Base-by-base conservation (phyloP, 92 coral and sea anemone species). In the Metridium senile region DNA sequence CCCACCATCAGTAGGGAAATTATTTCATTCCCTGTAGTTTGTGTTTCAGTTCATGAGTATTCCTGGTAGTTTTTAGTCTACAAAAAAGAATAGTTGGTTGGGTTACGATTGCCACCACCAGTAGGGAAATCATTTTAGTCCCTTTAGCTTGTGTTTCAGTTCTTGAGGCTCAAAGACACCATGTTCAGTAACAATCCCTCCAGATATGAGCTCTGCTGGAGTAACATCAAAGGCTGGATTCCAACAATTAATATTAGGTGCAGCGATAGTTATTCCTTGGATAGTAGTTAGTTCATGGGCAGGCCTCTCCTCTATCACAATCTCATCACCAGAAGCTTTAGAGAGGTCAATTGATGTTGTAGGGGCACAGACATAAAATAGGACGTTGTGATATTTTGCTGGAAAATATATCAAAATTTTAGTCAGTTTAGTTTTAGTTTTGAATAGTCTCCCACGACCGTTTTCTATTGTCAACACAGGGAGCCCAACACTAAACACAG, bases 221-320 rank as follows among this genome's bases (percentile, higher is more conserved):
- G 98, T 94, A 34, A 94, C 83, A 26, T 94, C 98, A 89, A 94
- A 94, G 10, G 97, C 98, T 27, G 98, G 98, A 78, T 94, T 94
- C 98, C 98, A 94, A 47, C 94, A 89, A 35, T 62, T 81, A 54
- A 94, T 87, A 54, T 92, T 92, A 43, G 92, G 82, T 17, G 98
- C 95, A 16, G 98, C 98, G 74, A 87, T 85, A 33, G 85, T 87
- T 22, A 82, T 35, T 8, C 94, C 97, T 39, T 78, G 76, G 47
- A 89, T 33, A n/a, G 68, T 70, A 1, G 97, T 87, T 26, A 94
- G 83, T 70, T 94, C 98, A 20, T 86, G 74, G 8, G 77, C 78
- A 10, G 97, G 88, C 25, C 98, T 84, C 69, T 94, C 93, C 70
- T 94, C 98, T 58, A 94, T 94, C 69, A 66, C 82, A 43, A 94